Conservation (phyloP, 2,113 vertebrate genomes). For the Felis chaus region DNA sequence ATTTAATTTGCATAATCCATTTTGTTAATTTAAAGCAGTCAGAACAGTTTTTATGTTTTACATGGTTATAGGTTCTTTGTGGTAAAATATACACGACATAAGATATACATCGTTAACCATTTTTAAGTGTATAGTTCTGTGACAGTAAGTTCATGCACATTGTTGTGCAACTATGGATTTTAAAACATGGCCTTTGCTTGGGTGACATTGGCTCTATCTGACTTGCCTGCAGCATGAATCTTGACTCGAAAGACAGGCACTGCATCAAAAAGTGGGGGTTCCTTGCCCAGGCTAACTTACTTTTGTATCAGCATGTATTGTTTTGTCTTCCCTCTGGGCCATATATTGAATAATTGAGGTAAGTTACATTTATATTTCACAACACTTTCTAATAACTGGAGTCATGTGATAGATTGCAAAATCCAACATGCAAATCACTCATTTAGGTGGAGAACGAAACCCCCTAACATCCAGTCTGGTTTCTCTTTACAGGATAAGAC, state of each 20-base stretch:
- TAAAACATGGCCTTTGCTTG: background rate
- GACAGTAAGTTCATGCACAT: background rate
- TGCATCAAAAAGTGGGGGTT: background rate
- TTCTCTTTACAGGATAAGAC: background rate
- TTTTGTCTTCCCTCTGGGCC: background rate
- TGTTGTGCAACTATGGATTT: background rate
- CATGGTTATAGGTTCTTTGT: background rate
- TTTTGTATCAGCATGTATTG: background rate
- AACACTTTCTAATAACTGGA: background rate
- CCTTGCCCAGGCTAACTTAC: background rate
- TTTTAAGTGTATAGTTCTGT: background rate
- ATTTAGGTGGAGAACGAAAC: background rate
- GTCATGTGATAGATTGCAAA: background rate
- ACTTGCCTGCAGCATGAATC: background rate
- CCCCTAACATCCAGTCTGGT: background rate
- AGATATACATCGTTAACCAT: background rate
- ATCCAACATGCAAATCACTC: background rate
- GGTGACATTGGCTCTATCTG: background rate
- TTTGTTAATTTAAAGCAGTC: constrained; percentile 42
- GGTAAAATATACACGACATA: background rate
- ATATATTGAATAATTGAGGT: background rate
- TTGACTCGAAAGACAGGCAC: background rate
- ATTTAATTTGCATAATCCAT: constrained; percentile 2
- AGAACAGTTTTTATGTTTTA: constrained; percentile 15
- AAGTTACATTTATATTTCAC: background rate